phyloP scores from a whole-genome alignment of 35 echinoderm and acorn worm species.

The Eucidaris tribuloides region DNA sequence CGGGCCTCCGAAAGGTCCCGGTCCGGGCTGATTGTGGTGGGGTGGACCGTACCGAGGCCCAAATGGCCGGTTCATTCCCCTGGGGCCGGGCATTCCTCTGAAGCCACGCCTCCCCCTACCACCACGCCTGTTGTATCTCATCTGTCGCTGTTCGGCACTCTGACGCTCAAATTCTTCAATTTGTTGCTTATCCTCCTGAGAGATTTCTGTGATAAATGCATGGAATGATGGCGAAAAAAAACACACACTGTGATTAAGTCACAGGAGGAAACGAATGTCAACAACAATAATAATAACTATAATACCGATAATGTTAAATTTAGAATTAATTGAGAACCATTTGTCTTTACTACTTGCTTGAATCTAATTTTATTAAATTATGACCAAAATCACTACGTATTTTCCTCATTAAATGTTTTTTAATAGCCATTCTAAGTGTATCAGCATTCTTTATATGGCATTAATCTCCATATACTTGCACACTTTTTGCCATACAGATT shows the following conservation, averaged over 20 bases:
- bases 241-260: too few species aligned
- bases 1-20: background rate
- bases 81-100: background rate
- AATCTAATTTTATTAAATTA: background rate
- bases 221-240: background rate
- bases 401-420: too few species aligned
- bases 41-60: background rate
- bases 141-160: background rate
- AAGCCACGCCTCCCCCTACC: slow-evolving; percentile 10
- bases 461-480: too few species aligned
- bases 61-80: slow-evolving; percentile 10
- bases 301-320: background rate
- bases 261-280: background rate
- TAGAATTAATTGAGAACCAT: background rate
- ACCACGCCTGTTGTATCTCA: background rate
- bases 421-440: too few species aligned
- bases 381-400: too few species aligned
- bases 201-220: background rate
- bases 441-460: too few species aligned
- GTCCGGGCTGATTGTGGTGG: too few species aligned
- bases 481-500: too few species aligned
- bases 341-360: background rate
- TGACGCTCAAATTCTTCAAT: slow-evolving; percentile 14
- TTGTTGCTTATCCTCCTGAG: background rate
- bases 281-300: background rate